phyloP scores from a whole-genome alignment of 2,888 invertebrate genomes.

The Merodon equestris region DNA sequence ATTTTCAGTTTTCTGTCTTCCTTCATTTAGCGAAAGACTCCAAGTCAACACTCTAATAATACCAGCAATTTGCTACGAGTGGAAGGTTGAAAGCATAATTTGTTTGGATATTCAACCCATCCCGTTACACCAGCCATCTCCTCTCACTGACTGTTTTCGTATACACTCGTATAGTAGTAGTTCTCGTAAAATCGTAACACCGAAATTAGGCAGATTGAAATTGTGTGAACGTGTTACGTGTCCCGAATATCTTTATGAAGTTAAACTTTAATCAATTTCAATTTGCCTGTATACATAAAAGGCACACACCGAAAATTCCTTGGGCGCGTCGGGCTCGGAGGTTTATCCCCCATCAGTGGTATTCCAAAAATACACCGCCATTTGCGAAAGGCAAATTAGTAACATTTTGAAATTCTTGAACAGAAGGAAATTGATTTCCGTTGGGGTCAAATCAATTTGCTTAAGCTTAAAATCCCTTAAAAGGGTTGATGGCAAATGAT shows the following conservation, averaged over 20 bases:
- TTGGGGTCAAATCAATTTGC: constrained; percentile 59
- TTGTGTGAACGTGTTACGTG: constrained; percentile 40
- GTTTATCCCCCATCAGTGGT: neutral
- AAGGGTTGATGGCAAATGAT: constrained; percentile 37
- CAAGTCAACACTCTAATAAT: constrained; percentile 34
- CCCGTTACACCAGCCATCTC: too few species aligned
- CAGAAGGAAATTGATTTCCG: constrained; percentile 58
- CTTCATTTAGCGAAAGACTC: neutral
- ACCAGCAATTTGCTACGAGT: neutral
- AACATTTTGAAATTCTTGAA: constrained; percentile 30
- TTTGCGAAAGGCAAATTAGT: constrained; percentile 35
- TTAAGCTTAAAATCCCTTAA: constrained; percentile 59
- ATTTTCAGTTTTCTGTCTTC: constrained; percentile 7
- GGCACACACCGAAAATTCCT: constrained; percentile 7
- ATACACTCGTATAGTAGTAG: too few species aligned
- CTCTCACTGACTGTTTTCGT: too few species aligned
- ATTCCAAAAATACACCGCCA: too few species aligned
- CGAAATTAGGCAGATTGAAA: constrained; percentile 43
- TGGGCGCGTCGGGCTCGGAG: too few species aligned
- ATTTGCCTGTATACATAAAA: constrained; percentile 14
- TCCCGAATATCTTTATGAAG: constrained; percentile 46
- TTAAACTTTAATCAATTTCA: constrained; percentile 57
- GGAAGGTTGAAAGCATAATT: constrained; percentile 2
- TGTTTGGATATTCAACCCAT: constrained; percentile 32
- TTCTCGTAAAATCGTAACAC: constrained; percentile 1